These are phyloP conservation scores for Elysia crispata DNA, from an alignment of 2,888 invertebrate species.

Conservation along the genomic window DNA sequence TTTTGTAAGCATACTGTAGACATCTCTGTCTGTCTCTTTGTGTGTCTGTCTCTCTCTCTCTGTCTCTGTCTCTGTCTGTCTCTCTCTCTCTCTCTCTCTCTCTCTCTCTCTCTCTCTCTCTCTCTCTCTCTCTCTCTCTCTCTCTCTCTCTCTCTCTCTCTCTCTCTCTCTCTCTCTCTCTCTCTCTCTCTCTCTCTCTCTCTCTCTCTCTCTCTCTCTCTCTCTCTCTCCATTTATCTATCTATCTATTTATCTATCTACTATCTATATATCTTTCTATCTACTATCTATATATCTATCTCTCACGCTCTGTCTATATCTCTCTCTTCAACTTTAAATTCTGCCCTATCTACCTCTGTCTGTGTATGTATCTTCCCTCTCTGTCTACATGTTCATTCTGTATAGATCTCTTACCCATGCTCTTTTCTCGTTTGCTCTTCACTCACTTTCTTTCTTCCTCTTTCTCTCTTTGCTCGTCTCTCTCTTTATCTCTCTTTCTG, in stretches of 20 bases:
- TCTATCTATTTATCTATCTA: no score
- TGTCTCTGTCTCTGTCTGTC: background rate
- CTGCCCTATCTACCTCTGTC: background rate
- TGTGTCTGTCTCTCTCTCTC: background rate
- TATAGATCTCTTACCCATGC: background rate
- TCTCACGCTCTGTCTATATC: no score
- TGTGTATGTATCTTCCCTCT: background rate
- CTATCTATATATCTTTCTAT: no score
- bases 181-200: background rate
- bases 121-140: constrained; percentile 20
- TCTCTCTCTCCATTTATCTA: no score
- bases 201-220: constrained; percentile 18
- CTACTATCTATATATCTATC: no score
- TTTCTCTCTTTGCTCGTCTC: background rate
- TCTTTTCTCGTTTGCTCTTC: background rate
- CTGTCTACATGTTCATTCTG: background rate
- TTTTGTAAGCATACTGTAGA: background rate
- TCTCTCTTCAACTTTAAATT: background rate
- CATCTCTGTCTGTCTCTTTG: background rate
- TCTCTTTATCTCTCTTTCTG: constrained; percentile 16
- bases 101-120: constrained; percentile 19
- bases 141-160: constrained; percentile 19
- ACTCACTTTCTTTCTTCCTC: background rate
- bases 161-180: background rate
- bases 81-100: constrained; percentile 1